Percentiles rank a stretch among this genome's conserved stretches.
Evolutionary conservation across 2,113 vertebrate species (phyloP).

Genomic region (Nestor notabilis): DNA sequence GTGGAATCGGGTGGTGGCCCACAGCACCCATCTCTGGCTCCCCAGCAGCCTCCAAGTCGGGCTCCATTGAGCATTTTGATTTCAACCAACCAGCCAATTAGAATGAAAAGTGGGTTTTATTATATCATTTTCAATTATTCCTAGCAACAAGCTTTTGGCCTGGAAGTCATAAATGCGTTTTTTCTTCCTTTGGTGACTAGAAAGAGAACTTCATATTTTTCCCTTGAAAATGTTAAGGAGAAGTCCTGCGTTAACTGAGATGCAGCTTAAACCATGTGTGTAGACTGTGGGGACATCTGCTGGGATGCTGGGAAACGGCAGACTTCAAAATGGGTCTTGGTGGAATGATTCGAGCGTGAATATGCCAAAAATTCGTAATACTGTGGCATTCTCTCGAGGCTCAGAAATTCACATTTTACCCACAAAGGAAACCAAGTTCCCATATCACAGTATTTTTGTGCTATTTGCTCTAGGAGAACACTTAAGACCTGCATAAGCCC

Average conservation of each 20-base stretch:
- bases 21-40: background rate
- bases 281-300: conserved; percentile 51
- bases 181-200: background rate
- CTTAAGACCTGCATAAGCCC: background rate
- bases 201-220: background rate
- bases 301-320: conserved; percentile 10
- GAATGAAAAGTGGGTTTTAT: background rate
- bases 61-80: background rate
- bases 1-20: background rate
- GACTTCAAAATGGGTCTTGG: background rate
- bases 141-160: background rate
- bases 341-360: background rate
- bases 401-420: background rate
- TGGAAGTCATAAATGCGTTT: background rate
- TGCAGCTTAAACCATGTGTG: background rate
- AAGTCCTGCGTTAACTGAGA: background rate
- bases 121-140: background rate
- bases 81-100: background rate
- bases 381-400: background rate
- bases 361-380: background rate
- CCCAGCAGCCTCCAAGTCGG: background rate
- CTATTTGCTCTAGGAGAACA: background rate
- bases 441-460: accelerated
- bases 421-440: background rate
- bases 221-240: background rate